Percentiles rank a stretch among this genome's conserved stretches.
phyloP scores from a whole-genome alignment of 2,888 invertebrate species.

The Chirona hameri region DNA sequence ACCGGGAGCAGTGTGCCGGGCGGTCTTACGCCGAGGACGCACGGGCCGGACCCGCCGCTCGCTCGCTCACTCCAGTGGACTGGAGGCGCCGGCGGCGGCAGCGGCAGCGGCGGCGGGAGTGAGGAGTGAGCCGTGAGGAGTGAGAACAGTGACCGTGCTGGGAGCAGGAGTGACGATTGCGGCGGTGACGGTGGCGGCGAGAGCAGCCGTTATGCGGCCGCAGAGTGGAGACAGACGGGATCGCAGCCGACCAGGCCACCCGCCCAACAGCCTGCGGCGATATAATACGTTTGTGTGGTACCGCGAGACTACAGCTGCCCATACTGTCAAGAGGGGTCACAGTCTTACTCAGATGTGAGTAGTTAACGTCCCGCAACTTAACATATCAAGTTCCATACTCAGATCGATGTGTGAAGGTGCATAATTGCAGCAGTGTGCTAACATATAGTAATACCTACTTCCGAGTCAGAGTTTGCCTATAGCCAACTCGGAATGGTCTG shows the following conservation, averaged over 20 bases:
- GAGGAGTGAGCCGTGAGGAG: no score
- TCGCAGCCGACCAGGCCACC: not conserved
- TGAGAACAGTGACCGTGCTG: no score
- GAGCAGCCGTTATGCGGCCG: not conserved
- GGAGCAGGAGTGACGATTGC: no score
- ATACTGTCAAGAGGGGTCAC: not conserved
- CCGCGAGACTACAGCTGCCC: not conserved
- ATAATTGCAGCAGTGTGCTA: no score
- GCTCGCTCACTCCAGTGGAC: not conserved
- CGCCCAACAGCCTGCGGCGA: not conserved
- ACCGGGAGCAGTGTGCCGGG: not conserved
- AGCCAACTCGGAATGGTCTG: no score
- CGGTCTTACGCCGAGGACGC: no score
- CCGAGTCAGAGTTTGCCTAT: no score
- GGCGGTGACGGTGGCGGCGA: not conserved
- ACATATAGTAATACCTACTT: no score
- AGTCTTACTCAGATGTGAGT: not conserved
- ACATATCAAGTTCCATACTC: no score
- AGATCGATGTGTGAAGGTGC: no score
- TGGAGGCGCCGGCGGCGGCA: no score
- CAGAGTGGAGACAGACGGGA: not conserved
- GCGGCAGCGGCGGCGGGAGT: no score
- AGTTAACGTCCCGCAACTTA: not conserved
- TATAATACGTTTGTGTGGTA: not conserved
- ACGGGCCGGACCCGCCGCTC: not conserved